Conservation (phyloP, 2,113 vertebrate species). For the Cyanistes caeruleus region DNA sequence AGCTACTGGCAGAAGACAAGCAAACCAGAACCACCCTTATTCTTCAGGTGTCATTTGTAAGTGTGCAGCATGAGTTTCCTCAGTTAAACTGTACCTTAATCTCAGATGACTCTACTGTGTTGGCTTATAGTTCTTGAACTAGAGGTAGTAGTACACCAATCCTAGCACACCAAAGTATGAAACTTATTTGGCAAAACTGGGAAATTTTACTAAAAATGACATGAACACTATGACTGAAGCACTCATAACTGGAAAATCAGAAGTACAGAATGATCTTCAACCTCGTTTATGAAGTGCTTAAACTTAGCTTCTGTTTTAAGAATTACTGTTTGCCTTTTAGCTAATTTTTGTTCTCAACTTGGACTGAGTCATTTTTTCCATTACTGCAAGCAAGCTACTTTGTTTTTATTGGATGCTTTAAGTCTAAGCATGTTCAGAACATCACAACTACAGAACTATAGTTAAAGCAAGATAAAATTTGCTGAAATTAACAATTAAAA, state of each 20-base stretch:
- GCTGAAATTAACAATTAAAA: not conserved
- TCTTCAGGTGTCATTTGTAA: not conserved
- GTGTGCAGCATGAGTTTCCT: fast-evolving
- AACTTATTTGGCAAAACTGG: not conserved
- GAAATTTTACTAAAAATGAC: not conserved
- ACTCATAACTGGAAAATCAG: not conserved
- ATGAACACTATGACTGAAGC: not conserved
- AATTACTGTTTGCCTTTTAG: slow-evolving; percentile 41
- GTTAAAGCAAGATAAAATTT: slow-evolving; percentile 24
- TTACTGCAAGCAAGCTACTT: slow-evolving; percentile 41
- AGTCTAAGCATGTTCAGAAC: slow-evolving; percentile 2
- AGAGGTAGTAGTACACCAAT: not conserved
- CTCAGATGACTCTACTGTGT: not conserved
- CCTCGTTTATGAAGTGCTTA: not conserved
- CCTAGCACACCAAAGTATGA: not conserved
- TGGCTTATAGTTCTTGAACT: not conserved
- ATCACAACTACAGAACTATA: not conserved
- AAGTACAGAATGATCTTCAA: not conserved
- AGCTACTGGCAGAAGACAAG: not conserved
- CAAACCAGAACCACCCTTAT: not conserved
- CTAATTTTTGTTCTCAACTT: slow-evolving; percentile 33
- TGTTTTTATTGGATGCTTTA: slow-evolving; percentile 55
- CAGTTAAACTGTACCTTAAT: not conserved
- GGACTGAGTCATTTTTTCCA: slow-evolving; percentile 58
- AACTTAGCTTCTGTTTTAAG: slow-evolving; percentile 34